Base-by-base conservation (phyloP, 2,113 vertebrate genomes). In the Procavia capensis region DNA sequence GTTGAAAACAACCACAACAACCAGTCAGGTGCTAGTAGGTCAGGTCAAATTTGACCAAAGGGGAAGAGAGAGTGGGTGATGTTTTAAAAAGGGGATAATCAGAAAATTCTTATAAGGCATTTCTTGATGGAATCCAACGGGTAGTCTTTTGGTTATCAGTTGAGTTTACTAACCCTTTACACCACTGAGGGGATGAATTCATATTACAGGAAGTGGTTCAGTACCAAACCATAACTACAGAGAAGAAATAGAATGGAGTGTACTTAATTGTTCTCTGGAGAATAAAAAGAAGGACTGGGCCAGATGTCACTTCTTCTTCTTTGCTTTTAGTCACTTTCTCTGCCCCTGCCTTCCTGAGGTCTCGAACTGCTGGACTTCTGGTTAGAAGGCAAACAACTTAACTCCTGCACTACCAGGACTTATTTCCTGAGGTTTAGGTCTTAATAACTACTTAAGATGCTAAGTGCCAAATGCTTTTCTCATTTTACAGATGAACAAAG, bases 401-500 rank as follows among this genome's bases (percentile, higher is more conserved):
- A 54, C 10, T 13, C 14, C 14, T 54, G 50, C 11, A 54, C 50
- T 54, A 16, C 50, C 50, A 54, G 50, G 50, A 54, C 50, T 54
- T 16, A 11, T 54, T 87, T 81, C 20, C 1, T 84, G 20, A 93
- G 34, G 41, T 95, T 11, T 72, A 84, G n/a, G 6, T 50, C 19
- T 81, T 27, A 7, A 57, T 88, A 90, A 74, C 43, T 45, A 72
- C 4, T 63, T 66, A 78, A 83, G 96, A 45, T 59, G 6, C 25
- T 63, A 79, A 82, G 0, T 54, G 6, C 6, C 19, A 66, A 93
- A 91, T 6, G 1, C 1, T 74, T 72, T 63, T 83, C 24, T 83
- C 29, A 61, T 34, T 61, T 95, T 6, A 29, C 8, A n/a, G 45
- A 22, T 54, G 19, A 54, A 17, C 34, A 19, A 31, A 34, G 16